phyloP scores from a whole-genome alignment of 2,797 vertebrate species.

The Chelidonichthys spinosus region DNA sequence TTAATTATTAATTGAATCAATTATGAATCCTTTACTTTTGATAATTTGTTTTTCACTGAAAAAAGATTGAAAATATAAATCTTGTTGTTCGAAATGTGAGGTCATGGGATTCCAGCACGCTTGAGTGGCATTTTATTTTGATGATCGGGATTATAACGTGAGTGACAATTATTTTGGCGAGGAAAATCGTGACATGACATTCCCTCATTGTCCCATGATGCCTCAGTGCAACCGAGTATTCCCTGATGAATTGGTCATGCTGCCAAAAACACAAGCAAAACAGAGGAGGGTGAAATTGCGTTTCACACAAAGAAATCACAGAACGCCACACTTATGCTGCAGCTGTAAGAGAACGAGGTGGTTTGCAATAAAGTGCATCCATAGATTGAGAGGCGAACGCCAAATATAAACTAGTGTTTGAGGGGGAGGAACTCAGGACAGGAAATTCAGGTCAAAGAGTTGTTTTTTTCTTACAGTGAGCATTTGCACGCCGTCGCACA shows the following conservation, averaged over 20 bases:
- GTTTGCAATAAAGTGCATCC: background rate
- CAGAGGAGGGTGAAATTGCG: background rate
- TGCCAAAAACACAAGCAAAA: background rate
- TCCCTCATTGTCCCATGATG: background rate
- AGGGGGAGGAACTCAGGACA: background rate
- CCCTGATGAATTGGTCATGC: background rate
- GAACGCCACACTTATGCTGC: background rate
- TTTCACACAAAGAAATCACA: background rate
- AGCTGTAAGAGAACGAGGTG: background rate
- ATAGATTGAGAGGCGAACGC: background rate
- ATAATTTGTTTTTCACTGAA: too few species aligned
- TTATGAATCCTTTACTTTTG: too few species aligned
- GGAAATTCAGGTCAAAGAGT: conserved; percentile 24
- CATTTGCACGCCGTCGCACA: conserved; percentile 1
- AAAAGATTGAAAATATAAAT: too few species aligned
- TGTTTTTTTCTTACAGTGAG: too few species aligned
- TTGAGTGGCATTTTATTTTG: too few species aligned
- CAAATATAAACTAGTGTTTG: background rate
- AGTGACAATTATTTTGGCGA: too few species aligned
- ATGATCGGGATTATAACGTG: too few species aligned
- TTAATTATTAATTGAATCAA: too few species aligned
- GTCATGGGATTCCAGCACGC: too few species aligned
- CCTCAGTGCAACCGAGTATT: background rate
- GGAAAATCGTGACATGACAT: too few species aligned
- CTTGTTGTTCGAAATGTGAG: too few species aligned